These are phyloP conservation scores for Heptranchias perlo DNA, from an alignment of 2,113 vertebrate species.

Conservation along the genomic window DNA sequence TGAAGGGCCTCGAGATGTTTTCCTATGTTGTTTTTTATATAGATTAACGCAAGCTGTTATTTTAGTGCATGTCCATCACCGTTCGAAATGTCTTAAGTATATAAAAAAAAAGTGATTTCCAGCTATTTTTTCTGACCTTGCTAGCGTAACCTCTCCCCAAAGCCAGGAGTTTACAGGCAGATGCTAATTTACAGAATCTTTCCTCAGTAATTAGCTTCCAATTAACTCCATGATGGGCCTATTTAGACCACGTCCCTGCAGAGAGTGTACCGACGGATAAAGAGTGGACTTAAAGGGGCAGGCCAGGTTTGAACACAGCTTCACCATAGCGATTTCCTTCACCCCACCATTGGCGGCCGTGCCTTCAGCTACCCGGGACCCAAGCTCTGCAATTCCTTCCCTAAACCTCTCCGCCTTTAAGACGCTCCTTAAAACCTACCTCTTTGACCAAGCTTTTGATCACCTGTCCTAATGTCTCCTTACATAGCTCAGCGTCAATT, in stretches of 20 bases:
- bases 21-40: background rate
- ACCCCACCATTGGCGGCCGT: too few relatives aligned
- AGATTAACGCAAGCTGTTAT: background rate
- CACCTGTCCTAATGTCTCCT: background rate
- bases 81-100: background rate
- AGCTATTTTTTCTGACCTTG: constrained; percentile 10
- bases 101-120: background rate
- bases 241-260: background rate
- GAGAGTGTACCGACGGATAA: background rate
- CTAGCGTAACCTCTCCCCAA: background rate
- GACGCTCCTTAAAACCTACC: background rate
- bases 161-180: background rate
- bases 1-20: background rate
- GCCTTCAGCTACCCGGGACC: background rate
- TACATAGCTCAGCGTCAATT: background rate
- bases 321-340: background rate
- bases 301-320: background rate
- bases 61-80: background rate
- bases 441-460: background rate
- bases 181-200: background rate
- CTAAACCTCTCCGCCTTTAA: background rate
- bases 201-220: constrained; percentile 5
- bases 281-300: background rate
- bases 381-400: background rate
- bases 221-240: background rate